Evolutionary conservation across 2,888 invertebrate genomes (phyloP).

Genomic region (Drosophila kambysellisi): DNA sequence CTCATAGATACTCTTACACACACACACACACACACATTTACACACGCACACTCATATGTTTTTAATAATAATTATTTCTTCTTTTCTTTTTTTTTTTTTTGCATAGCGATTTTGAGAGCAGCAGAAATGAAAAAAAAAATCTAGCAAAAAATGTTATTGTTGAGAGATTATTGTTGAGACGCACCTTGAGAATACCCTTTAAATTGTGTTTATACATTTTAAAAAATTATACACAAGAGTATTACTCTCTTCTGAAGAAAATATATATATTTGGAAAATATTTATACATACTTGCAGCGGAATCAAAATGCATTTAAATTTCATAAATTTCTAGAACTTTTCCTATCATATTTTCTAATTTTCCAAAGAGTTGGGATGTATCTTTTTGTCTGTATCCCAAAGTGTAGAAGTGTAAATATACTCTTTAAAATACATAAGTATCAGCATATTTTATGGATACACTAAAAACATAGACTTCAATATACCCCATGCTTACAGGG

Average conservation of each 20-base stretch:
- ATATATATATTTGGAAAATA: too few species aligned
- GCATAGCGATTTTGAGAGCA: constrained; percentile 51
- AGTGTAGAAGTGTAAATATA: too few species aligned
- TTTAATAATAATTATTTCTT: constrained; percentile 71
- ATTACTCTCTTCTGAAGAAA: too few species aligned
- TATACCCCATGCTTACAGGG: constrained; percentile 20
- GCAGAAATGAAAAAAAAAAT: constrained; percentile 29
- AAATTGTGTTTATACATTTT: too few species aligned
- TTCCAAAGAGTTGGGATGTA: background rate
- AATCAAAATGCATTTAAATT: background rate
- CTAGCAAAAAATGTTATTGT: background rate
- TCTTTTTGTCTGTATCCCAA: background rate
- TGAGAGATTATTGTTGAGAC: background rate
- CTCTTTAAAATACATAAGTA: background rate
- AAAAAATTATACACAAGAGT: background rate
- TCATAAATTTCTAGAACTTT: background rate
- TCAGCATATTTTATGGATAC: background rate
- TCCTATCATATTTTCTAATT: background rate
- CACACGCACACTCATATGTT: constrained; percentile 65
- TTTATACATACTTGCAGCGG: background rate
- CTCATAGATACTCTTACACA: constrained; percentile 36
- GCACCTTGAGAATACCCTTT: constrained; percentile 2
- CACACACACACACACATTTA: constrained; percentile 15
- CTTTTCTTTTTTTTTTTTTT: constrained; percentile 39
- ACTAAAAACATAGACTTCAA: too few species aligned